Evolutionary conservation across 1,140 invertebrate genomes (phyloP).

Genomic region (Cydia splendana): DNA sequence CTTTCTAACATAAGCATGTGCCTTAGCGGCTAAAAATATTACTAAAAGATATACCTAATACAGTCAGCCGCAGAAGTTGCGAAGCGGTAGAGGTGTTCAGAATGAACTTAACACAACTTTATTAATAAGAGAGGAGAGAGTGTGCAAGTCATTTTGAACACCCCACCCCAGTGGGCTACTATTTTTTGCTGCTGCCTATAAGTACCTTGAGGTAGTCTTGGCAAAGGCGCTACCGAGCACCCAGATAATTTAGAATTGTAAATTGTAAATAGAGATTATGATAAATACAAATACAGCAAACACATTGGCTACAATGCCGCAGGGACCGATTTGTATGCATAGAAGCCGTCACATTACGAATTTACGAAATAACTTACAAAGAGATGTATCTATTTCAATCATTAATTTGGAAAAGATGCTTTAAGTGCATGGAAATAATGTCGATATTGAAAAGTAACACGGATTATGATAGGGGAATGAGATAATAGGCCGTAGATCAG

Average conservation of each 20-base stretch:
- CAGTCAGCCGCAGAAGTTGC: too few relatives aligned
- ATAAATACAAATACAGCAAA: constrained; percentile 6
- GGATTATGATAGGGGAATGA: neutral
- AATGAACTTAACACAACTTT: too few relatives aligned
- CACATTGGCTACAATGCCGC: neutral
- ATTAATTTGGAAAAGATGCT: neutral
- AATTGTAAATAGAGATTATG: constrained; percentile 6
- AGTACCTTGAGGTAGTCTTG: neutral
- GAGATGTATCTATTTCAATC: neutral
- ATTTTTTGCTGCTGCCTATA: neutral
- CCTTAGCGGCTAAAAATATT: too few relatives aligned
- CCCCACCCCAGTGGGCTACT: too few relatives aligned
- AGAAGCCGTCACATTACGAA: constrained; percentile 16
- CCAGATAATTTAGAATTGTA: neutral
- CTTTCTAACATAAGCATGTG: too few relatives aligned
- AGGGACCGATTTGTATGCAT: constrained; percentile 26
- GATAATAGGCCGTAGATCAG: neutral
- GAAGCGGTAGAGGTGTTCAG: too few relatives aligned
- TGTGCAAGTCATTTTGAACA: too few relatives aligned
- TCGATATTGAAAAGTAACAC: neutral
- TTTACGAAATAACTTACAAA: neutral
- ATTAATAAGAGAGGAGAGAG: neutral
- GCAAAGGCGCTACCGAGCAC: neutral
- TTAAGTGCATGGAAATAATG: neutral
- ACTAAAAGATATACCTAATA: too few relatives aligned